Percentiles rank a stretch among this genome's conserved stretches.
Evolutionary conservation across 2,888 invertebrate species (phyloP).

Genomic region (Lasioglossum morio): DNA sequence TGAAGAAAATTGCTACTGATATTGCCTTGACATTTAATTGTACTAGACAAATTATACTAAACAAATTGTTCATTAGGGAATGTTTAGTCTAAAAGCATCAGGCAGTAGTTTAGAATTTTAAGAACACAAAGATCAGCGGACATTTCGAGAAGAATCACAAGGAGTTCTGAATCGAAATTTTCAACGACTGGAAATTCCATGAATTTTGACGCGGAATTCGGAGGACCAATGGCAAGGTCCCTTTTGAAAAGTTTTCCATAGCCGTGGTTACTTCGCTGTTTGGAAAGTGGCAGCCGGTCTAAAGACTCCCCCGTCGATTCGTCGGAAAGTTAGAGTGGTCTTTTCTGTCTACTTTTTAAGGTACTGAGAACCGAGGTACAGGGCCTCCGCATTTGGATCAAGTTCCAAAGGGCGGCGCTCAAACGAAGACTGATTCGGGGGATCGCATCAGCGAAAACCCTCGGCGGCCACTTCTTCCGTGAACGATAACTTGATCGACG

Average conservation of each 20-base stretch:
- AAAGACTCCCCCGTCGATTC: slow-evolving; percentile 31
- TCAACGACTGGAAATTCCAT: background rate
- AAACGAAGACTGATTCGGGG: slow-evolving; percentile 1
- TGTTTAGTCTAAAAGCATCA: too few species aligned
- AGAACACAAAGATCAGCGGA: background rate
- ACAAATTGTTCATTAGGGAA: too few species aligned
- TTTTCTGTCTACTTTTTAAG: slow-evolving; percentile 22
- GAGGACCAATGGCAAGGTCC: slow-evolving; percentile 16
- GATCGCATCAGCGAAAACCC: slow-evolving; percentile 3
- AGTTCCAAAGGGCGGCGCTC: slow-evolving; percentile 1
- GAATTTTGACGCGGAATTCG: slow-evolving; percentile 34
- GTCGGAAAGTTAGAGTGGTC: slow-evolving; percentile 47
- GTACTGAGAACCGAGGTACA: slow-evolving; percentile 18
- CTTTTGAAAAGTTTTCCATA: slow-evolving; percentile 38
- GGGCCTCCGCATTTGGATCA: slow-evolving; percentile 10
- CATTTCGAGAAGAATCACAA: slow-evolving; percentile 19
- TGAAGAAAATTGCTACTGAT: too few species aligned
- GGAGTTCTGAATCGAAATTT: slow-evolving; percentile 34
- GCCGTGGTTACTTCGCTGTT: slow-evolving; percentile 22
- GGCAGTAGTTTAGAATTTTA: too few species aligned
- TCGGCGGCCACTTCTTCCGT: background rate
- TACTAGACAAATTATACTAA: too few species aligned
- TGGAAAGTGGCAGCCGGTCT: slow-evolving; percentile 30
- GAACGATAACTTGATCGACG: slow-evolving; percentile 1
- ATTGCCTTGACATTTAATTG: too few species aligned